phyloP scores from a whole-genome alignment of 2,888 invertebrate species.

The Apotomis betuletana region DNA sequence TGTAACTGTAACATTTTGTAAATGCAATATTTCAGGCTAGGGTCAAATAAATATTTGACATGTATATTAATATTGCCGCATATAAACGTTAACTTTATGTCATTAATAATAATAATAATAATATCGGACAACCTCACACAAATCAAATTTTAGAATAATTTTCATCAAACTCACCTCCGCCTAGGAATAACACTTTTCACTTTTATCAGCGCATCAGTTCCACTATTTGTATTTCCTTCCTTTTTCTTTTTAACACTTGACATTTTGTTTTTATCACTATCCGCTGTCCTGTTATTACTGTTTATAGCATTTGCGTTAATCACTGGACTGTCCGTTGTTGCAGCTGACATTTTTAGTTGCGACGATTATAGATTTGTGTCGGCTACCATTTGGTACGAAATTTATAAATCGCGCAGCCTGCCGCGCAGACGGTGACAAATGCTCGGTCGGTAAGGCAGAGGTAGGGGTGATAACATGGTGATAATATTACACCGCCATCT shows the following conservation, averaged over 20 bases:
- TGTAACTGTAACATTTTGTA: not conserved
- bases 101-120: no score
- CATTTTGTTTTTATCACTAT: conserved; percentile 60
- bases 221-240: conserved; percentile 52
- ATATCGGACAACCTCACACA: no score
- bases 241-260: conserved; percentile 65
- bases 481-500: conserved; percentile 55
- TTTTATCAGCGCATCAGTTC: conserved; percentile 66
- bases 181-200: conserved; percentile 80
- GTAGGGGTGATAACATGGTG: not conserved
- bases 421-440: conserved; percentile 74
- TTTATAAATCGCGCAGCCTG: conserved; percentile 81
- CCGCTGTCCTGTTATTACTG: conserved; percentile 49
- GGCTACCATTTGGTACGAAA: conserved; percentile 74
- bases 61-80: not conserved
- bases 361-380: conserved; percentile 80
- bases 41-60: not conserved
- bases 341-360: conserved; percentile 74
- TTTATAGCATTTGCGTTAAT: conserved; percentile 54
- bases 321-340: conserved; percentile 56
- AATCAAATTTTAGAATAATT: not conserved
- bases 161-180: conserved; percentile 65
- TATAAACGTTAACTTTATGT: not conserved
- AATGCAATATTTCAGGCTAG: conserved; percentile 8
- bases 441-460: conserved; percentile 62